These are phyloP conservation scores for Hyles lineata DNA, from an alignment of 2,888 invertebrate genomes.

Conservation along the genomic window DNA sequence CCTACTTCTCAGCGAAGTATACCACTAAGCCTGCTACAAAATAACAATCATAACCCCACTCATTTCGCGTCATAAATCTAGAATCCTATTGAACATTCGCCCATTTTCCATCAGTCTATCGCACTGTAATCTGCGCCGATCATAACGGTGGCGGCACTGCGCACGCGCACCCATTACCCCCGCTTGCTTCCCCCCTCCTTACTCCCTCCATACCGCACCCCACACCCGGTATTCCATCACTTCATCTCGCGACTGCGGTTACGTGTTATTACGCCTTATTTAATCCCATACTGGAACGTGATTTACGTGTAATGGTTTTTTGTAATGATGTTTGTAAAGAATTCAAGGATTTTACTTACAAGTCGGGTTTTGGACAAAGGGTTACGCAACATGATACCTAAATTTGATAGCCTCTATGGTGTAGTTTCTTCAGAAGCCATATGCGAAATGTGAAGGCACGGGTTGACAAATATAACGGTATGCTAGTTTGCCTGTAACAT, in stretches of 20 bases:
- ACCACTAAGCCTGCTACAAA: too few species aligned
- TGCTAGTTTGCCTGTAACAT: too few species aligned
- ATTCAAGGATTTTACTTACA: too few species aligned
- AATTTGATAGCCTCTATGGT: too few species aligned
- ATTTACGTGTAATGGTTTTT: constrained; percentile 9
- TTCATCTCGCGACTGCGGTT: constrained; percentile 19
- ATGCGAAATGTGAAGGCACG: too few species aligned
- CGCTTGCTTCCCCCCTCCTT: too few species aligned
- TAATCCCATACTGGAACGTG: constrained; percentile 14
- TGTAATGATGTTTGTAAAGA: not conserved
- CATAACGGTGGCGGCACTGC: constrained; percentile 21
- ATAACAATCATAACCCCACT: not conserved
- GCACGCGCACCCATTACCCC: constrained; percentile 13
- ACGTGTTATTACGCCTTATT: constrained; percentile 20
- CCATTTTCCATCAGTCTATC: constrained; percentile 10
- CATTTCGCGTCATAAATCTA: not conserved
- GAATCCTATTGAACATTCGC: not conserved
- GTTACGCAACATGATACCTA: too few species aligned
- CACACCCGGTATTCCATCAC: constrained; percentile 2
- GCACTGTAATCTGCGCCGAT: constrained; percentile 18
- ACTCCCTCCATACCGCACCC: not conserved
- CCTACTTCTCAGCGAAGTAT: too few species aligned
- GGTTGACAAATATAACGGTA: too few species aligned
- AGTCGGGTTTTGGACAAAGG: too few species aligned
- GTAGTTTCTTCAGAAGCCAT: too few species aligned